These are phyloP conservation scores for Cheilosia pagana DNA, from an alignment of 2,888 invertebrate species.

Conservation along the genomic window DNA sequence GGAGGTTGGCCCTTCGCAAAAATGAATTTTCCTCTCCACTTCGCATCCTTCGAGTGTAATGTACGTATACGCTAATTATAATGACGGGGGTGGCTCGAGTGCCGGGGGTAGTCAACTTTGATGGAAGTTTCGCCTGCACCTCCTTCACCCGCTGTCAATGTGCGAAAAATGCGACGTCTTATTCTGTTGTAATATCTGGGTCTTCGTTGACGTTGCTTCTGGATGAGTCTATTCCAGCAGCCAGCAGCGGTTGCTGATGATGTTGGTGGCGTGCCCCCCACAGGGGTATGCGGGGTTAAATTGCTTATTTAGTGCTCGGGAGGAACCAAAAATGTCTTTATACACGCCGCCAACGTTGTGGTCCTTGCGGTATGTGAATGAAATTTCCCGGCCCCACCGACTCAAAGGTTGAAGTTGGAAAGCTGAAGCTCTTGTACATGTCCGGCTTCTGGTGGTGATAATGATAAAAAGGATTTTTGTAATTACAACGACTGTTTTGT, in stretches of 20 bases:
- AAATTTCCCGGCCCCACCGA: slow-evolving; percentile 33
- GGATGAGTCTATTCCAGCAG: slow-evolving; percentile 50
- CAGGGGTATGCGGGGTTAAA: slow-evolving; percentile 53
- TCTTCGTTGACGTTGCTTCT: slow-evolving; percentile 5
- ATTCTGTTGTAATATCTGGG: slow-evolving; percentile 24
- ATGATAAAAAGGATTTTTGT: slow-evolving; percentile 73
- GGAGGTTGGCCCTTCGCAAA: slow-evolving; percentile 10
- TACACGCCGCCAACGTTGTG: slow-evolving; percentile 25
- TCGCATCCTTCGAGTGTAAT: slow-evolving; percentile 27
- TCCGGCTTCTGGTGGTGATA: slow-evolving; percentile 65
- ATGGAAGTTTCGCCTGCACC: slow-evolving; percentile 43
- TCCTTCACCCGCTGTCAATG: slow-evolving; percentile 22
- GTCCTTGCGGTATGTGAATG: slow-evolving; percentile 44
- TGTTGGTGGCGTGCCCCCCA: slow-evolving; percentile 40
- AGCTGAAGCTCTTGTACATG: slow-evolving; percentile 48
- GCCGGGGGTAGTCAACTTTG: slow-evolving; percentile 34
- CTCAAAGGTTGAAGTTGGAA: slow-evolving; percentile 25
- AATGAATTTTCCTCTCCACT: slow-evolving; percentile 38
- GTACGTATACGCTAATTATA: slow-evolving; percentile 65
- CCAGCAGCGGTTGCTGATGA: slow-evolving; percentile 46
- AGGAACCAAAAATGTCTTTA: slow-evolving; percentile 62
- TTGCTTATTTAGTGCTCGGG: slow-evolving; percentile 70
- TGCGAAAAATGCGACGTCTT: slow-evolving; percentile 24
- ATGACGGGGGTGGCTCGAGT: slow-evolving; percentile 50
- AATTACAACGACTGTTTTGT: slow-evolving; percentile 70